phyloP scores from a whole-genome alignment of 2,797 vertebrate genomes.

The Sebastes cheni region DNA sequence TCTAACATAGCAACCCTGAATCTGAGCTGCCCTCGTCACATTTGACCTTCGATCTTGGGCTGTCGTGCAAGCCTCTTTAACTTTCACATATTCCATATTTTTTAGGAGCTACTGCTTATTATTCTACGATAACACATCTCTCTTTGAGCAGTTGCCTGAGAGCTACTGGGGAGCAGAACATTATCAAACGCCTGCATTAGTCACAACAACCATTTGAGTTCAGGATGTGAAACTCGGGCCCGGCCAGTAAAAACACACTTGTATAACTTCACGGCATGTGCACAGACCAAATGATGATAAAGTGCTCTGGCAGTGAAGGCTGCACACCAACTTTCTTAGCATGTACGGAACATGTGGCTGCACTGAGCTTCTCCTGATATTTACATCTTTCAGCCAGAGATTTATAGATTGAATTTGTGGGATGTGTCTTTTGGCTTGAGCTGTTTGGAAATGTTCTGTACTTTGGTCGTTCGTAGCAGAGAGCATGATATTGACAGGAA shows the following conservation, averaged over 20 bases:
- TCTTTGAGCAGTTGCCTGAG: not conserved
- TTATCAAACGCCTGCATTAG: constrained; percentile 22
- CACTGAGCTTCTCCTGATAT: constrained; percentile 24
- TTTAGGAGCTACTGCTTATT: not conserved
- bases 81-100: constrained; percentile 17
- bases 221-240: constrained; percentile 36
- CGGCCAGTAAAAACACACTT: constrained; percentile 47
- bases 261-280: constrained; percentile 39
- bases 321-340: constrained; percentile 40
- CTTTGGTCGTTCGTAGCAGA: constrained; percentile 36
- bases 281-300: constrained; percentile 57
- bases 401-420: constrained; percentile 54
- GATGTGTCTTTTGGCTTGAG: constrained; percentile 63
- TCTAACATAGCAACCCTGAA: not conserved
- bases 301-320: constrained; percentile 29
- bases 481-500: constrained; percentile 57
- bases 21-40: constrained; percentile 1
- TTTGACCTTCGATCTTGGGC: constrained; percentile 32
- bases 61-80: constrained; percentile 11
- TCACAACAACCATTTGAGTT: constrained; percentile 46
- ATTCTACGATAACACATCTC: not conserved
- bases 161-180: constrained; percentile 10
- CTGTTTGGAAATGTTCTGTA: constrained; percentile 42
- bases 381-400: constrained; percentile 45
- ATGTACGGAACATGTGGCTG: constrained; percentile 37